phyloP scores from a whole-genome alignment of 1,140 invertebrate species.

The Hycleus phaleratus region DNA sequence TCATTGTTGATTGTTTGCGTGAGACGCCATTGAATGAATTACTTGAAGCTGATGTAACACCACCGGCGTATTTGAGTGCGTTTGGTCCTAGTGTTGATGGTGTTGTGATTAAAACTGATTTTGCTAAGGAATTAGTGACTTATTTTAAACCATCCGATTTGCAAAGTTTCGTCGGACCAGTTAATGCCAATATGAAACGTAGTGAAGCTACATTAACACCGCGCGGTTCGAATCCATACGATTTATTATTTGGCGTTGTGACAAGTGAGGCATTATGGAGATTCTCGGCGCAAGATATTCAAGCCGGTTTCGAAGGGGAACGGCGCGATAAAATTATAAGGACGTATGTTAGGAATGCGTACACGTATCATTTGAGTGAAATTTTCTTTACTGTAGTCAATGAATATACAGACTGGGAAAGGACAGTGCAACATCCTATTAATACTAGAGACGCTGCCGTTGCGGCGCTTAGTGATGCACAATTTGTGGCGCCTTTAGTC shows the following conservation, averaged over 20 bases:
- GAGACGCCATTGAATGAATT: constrained; percentile 70
- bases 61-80: constrained; percentile 75
- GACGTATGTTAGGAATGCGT: constrained; percentile 89
- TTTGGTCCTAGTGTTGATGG: constrained; percentile 83
- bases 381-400: constrained; percentile 95
- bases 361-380: constrained; percentile 90
- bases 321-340: constrained; percentile 84
- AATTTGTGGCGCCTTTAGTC: constrained; percentile 78
- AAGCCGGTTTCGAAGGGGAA: constrained; percentile 82
- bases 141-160: constrained; percentile 59
- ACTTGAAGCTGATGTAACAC: constrained; percentile 66
- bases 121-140: constrained; percentile 64
- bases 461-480: constrained; percentile 85
- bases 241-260: constrained; percentile 76
- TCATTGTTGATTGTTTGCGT: constrained; percentile 72
- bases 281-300: constrained; percentile 75
- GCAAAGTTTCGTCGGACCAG: constrained; percentile 53
- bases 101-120: constrained; percentile 74
- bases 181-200: constrained; percentile 54
- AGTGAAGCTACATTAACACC: constrained; percentile 44
- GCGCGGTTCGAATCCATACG: constrained; percentile 51
- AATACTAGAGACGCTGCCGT: constrained; percentile 89
- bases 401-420: constrained; percentile 96
- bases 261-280: constrained; percentile 76
- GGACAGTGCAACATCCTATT: constrained; percentile 83